These are phyloP conservation scores for Anguilla anguilla DNA, from an alignment of 2,797 vertebrate genomes.

Conservation along the genomic window DNA sequence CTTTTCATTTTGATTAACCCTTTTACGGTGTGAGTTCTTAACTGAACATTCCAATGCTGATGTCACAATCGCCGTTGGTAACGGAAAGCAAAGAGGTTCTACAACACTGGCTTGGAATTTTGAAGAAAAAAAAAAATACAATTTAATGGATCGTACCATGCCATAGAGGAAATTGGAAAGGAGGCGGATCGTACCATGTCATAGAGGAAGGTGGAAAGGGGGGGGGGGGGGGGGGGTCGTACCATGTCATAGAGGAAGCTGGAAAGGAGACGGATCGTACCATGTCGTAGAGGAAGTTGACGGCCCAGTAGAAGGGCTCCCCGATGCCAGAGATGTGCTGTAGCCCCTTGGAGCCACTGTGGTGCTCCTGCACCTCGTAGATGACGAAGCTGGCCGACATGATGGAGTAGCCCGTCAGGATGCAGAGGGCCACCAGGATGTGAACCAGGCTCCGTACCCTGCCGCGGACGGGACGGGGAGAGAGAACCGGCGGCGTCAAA, in stretches of 20 bases:
- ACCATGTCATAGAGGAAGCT: too few relatives aligned
- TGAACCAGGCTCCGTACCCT: constrained; percentile 86
- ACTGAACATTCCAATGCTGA: too few relatives aligned
- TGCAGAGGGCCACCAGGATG: constrained; percentile 84
- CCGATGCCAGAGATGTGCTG: constrained; percentile 93
- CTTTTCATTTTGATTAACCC: background rate
- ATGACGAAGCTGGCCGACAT: constrained; percentile 89
- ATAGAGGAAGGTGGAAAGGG: too few relatives aligned
- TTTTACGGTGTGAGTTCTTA: too few relatives aligned
- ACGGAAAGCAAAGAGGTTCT: too few relatives aligned
- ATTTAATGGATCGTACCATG: too few relatives aligned
- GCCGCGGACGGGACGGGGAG: constrained; percentile 30
- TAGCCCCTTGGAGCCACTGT: constrained; percentile 87
- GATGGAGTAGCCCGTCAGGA: constrained; percentile 92
- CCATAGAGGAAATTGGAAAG: too few relatives aligned
- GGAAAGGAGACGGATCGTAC: constrained; percentile 65
- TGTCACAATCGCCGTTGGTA: too few relatives aligned
- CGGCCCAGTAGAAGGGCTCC: constrained; percentile 87
- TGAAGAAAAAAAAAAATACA: too few relatives aligned
- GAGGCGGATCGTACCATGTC: too few relatives aligned
- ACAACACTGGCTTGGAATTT: too few relatives aligned
- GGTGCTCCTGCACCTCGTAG: constrained; percentile 89
- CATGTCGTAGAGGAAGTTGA: constrained; percentile 95
- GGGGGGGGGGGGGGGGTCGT: too few relatives aligned
- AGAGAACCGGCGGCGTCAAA: background rate